These are phyloP conservation scores for Littorina saxatilis DNA, from an alignment of 1,140 invertebrate genomes.

Conservation along the genomic window DNA sequence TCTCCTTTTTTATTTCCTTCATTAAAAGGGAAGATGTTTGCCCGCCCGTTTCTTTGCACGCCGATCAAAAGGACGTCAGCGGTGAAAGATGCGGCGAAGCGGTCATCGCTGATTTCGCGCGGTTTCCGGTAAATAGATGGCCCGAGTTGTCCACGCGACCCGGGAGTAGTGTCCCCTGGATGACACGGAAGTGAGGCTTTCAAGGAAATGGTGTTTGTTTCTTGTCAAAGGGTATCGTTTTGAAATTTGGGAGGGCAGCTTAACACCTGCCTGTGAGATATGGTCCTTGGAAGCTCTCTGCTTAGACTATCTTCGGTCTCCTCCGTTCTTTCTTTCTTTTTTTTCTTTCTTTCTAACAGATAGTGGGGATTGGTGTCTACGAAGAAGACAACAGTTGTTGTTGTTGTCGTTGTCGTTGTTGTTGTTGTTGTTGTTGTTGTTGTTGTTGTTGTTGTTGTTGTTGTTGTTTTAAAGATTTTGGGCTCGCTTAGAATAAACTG, in stretches of 20 bases:
- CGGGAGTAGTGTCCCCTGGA: slow-evolving; percentile 19
- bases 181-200: slow-evolving; percentile 7
- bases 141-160: slow-evolving; percentile 13
- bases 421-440: too few species aligned
- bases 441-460: too few species aligned
- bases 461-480: too few species aligned
- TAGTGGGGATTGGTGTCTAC: too few species aligned
- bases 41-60: slow-evolving; percentile 3
- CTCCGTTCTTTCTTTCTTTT: too few species aligned
- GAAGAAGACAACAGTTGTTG: too few species aligned
- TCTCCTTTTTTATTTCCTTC: slow-evolving; percentile 24
- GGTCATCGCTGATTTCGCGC: not conserved
- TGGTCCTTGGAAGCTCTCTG: not conserved
- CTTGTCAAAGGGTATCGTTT: not conserved
- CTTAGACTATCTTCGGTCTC: too few species aligned
- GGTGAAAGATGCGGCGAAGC: not conserved
- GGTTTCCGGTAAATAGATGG: not conserved
- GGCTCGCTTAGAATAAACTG: too few species aligned
- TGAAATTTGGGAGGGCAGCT: slow-evolving; percentile 5
- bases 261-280: slow-evolving; percentile 19
- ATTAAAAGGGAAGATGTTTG: slow-evolving; percentile 32
- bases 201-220: not conserved
- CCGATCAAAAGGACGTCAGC: not conserved
- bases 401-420: too few species aligned
- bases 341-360: too few species aligned